A percentile compares a stretch with the other conserved stretches of the same genome.
These are phyloP conservation scores for Mystacornis crossleyi DNA, from an alignment of 2,113 vertebrate genomes.

Conservation along the genomic window DNA sequence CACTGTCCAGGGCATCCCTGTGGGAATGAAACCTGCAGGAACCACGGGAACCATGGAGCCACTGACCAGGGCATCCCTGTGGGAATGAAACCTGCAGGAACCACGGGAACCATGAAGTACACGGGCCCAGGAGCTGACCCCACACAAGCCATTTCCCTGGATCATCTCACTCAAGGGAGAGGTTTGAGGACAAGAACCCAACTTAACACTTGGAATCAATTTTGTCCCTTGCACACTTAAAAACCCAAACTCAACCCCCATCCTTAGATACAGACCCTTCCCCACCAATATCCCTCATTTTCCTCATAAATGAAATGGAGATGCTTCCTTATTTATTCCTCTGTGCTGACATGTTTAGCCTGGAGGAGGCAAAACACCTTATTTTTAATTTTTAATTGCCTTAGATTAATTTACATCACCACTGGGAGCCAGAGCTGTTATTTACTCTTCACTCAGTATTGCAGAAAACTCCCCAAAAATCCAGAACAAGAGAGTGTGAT, in stretches of 20 bases:
- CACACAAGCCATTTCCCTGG: not conserved
- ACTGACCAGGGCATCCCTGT: not conserved
- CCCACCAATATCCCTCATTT: not conserved
- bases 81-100: not conserved
- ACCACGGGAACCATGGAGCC: not conserved
- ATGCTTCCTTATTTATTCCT: not conserved
- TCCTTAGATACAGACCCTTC: not conserved
- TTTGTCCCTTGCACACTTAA: not conserved
- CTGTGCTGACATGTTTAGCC: not conserved
- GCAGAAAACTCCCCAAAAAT: not conserved
- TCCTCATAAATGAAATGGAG: not conserved
- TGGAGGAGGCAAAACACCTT: not conserved
- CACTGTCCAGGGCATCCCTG: not conserved
- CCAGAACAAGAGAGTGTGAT: not conserved
- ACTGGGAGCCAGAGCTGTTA: not conserved
- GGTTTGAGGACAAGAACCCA: accelerated
- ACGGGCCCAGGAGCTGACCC: not conserved
- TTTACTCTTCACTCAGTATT: not conserved
- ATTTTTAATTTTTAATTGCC: not conserved
- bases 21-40: not conserved
- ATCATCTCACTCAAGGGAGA: not conserved
- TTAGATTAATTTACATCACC: not conserved
- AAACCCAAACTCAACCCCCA: not conserved
- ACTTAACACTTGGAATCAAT: too few relatives aligned
- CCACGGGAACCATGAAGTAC: accelerated